Conservation (phyloP, 2,797 vertebrate species). For the Xerus rutilus region DNA sequence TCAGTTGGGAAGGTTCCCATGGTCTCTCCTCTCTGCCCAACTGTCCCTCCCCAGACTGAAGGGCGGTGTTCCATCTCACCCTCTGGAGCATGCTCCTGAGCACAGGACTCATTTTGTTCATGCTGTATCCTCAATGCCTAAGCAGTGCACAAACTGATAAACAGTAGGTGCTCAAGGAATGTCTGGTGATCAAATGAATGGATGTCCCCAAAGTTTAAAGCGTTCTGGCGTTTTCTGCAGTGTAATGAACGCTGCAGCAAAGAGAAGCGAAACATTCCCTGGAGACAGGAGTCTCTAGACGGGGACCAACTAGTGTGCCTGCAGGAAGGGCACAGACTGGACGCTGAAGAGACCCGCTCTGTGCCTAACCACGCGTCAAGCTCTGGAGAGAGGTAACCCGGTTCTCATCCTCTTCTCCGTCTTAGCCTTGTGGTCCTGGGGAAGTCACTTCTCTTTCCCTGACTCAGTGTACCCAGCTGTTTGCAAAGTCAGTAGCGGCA, state of each 20-base stretch:
- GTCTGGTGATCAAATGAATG: background rate
- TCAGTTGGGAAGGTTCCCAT: fast-evolving
- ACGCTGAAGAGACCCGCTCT: background rate
- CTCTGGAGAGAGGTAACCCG: background rate
- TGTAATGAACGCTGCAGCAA: background rate
- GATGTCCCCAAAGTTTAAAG: background rate
- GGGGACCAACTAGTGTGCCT: background rate
- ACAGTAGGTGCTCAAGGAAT: background rate
- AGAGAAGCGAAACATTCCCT: background rate
- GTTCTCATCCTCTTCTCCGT: background rate
- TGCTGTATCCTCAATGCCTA: background rate
- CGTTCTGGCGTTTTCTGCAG: background rate
- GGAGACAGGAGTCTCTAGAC: background rate
- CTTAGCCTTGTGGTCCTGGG: background rate
- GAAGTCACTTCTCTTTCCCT: background rate
- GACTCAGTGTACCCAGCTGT: conserved; percentile 16
- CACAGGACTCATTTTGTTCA: background rate
- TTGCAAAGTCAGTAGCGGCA: background rate
- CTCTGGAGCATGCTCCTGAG: background rate
- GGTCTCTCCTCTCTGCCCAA: background rate
- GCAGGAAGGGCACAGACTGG: background rate
- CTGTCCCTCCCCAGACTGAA: background rate
- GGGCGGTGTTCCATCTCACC: background rate
- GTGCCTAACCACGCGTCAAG: background rate
- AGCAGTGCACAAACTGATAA: background rate